Evolutionary conservation across 2,113 vertebrate species (phyloP), one percentile per base, ranked within the genome.

Genomic region (Jacana jacana): DNA sequence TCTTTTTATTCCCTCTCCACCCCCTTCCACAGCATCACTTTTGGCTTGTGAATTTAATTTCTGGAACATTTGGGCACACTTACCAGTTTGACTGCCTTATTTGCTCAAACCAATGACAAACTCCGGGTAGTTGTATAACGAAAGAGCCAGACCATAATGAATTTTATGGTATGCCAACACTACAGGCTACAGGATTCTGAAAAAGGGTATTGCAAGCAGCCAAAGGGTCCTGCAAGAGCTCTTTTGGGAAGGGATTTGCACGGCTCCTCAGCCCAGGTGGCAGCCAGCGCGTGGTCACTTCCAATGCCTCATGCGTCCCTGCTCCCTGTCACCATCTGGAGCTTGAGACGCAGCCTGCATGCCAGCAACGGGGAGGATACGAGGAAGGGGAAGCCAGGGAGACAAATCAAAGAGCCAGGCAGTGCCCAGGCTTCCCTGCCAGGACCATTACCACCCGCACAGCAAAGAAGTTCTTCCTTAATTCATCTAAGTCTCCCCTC

Each of bases 341-440:
- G 91, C 8, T 33, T 9, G 52, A 95, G 91, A 85, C 24, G 3
- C 0, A 1, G n/a, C 73, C 63, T 57, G 54, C 14, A 28, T 73
- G 80, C 92, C 94, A 95, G 92, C 6, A 86, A 6, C 17, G 13
- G 68, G 3, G 17, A 49, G 88, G 79, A 76, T 23, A 39, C 5
- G 5, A 69, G 81, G 84, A 61, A 87, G 30, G 71, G 90, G 81
- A 97, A 93, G 90, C 68, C 82, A 92, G 60, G 60, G 82, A 93
- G 92, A 94, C 90, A 77, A 91, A 88, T 35, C 85, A 58, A 58
- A 51, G 70, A 91, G 83, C 11, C 70, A 86, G 71, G 57, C 78
- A 72, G 54, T 33, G 70, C 71, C 66, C 33, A 6, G 5, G 79
- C 54, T 33, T 28, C 33, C 52, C 86, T 91, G 83, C 77, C 94